These are phyloP conservation scores for Eucriotettix oculatus DNA, from an alignment of 2,888 invertebrate species.

Conservation along the genomic window DNA sequence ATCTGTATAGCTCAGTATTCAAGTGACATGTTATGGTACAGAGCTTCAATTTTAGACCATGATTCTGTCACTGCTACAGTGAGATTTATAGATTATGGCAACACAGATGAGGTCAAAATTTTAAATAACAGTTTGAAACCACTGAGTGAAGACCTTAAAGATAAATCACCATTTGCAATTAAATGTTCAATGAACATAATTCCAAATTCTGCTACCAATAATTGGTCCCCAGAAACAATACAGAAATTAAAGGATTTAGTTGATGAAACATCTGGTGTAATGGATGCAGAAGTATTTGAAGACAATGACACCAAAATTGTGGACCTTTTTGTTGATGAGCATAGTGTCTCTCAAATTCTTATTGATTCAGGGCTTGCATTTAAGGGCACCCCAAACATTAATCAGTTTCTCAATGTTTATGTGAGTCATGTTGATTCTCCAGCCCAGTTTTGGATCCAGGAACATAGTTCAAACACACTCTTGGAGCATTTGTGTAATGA, in stretches of 20 bases:
- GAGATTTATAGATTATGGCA: constrained; percentile 63
- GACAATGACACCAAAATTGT: constrained; percentile 21
- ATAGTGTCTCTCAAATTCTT: constrained; percentile 19
- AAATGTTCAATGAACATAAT: constrained; percentile 51
- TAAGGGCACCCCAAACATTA: neutral
- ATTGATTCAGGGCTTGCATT: constrained; percentile 18
- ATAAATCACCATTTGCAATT: constrained; percentile 37
- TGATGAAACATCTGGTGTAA: constrained; percentile 9
- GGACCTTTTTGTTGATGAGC: constrained; percentile 24
- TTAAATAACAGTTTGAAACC: constrained; percentile 40
- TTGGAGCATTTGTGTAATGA: constrained; percentile 41
- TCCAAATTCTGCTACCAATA: constrained; percentile 42
- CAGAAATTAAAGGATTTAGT: constrained; percentile 32
- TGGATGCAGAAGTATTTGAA: constrained; percentile 20
- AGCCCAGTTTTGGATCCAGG: constrained; percentile 57
- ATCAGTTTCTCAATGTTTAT: constrained; percentile 28
- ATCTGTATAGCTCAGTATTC: constrained; percentile 64
- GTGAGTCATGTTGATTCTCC: constrained; percentile 50
- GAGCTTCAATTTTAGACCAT: constrained; percentile 72
- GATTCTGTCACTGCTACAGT: constrained; percentile 40
- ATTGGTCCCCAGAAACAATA: constrained; percentile 43
- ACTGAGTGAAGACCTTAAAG: constrained; percentile 39
- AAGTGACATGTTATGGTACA: constrained; percentile 78
- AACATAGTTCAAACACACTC: constrained; percentile 41
- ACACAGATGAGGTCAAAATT: constrained; percentile 55